These are phyloP conservation scores for Scartelaos histophorus DNA, from an alignment of 2,113 vertebrate species.

Conservation along the genomic window DNA sequence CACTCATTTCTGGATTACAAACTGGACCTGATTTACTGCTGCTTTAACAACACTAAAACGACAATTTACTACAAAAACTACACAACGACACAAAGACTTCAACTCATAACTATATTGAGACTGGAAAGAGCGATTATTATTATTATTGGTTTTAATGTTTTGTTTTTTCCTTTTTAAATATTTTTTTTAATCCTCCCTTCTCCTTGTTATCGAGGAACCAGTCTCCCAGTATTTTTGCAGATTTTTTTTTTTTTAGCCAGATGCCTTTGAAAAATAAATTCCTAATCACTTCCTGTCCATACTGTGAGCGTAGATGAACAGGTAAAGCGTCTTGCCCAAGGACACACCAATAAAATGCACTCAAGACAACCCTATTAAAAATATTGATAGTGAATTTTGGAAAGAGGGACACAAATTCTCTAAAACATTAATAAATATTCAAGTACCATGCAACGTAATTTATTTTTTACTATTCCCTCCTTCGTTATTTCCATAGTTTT, in stretches of 20 bases:
- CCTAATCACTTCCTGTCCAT: no score
- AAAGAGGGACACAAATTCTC: no score
- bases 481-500: no score
- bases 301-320: no score
- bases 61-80: not conserved
- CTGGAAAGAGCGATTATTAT: no score
- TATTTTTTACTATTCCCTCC: not conserved
- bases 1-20: constrained; percentile 5
- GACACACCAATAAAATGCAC: no score
- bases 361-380: no score
- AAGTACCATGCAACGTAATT: not conserved
- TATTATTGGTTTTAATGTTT: not conserved
- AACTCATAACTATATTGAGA: not conserved
- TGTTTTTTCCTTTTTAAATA: not conserved
- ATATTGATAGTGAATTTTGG: no score
- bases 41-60: not conserved
- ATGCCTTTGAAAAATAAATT: no score
- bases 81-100: not conserved
- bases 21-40: constrained; percentile 14
- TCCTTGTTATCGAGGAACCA: not conserved
- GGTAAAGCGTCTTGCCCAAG: no score
- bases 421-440: no score
- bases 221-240: not conserved
- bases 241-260: no score
- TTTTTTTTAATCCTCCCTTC: not conserved